Evolutionary conservation across 2,797 vertebrate genomes (phyloP).

Genomic region (Artibeus jamaicensis): DNA sequence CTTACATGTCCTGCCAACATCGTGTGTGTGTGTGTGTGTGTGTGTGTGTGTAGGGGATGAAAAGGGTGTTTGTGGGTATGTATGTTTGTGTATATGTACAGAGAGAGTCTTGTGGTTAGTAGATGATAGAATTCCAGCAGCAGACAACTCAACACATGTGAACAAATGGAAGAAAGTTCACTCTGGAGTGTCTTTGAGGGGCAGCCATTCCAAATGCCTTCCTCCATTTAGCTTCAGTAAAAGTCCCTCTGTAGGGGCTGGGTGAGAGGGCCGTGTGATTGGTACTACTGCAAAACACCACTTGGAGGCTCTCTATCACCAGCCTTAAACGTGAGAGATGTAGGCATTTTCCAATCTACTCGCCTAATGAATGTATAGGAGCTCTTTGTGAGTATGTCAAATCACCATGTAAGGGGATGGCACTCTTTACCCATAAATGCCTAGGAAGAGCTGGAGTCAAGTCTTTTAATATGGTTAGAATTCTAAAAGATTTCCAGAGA

Average conservation of each 20-base stretch:
- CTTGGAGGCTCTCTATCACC: not conserved
- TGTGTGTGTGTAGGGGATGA: not conserved
- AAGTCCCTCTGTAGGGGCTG: not conserved
- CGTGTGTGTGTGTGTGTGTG: not conserved
- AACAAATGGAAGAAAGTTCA: constrained; percentile 48
- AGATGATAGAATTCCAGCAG: constrained; percentile 38
- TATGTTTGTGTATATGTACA: not conserved
- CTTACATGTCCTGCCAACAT: constrained; percentile 74
- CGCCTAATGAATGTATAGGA: constrained; percentile 22
- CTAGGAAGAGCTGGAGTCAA: not conserved
- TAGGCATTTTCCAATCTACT: constrained; percentile 24
- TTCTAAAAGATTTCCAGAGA: constrained; percentile 17
- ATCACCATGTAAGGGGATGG: not conserved
- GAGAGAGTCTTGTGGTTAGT: constrained; percentile 43
- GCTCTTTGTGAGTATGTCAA: not conserved
- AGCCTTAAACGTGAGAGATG: not conserved
- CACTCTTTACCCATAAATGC: constrained; percentile 1
- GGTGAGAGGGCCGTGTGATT: rapidly evolving
- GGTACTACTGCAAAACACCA: not conserved
- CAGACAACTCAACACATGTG: constrained; percentile 10
- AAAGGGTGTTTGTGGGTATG: not conserved
- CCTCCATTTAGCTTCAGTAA: not conserved
- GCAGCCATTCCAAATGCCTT: not conserved
- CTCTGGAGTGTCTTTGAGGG: not conserved
- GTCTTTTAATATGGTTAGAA: not conserved